Evolutionary conservation across 2,797 vertebrate species (phyloP).

Genomic region (Sebastes itinus): DNA sequence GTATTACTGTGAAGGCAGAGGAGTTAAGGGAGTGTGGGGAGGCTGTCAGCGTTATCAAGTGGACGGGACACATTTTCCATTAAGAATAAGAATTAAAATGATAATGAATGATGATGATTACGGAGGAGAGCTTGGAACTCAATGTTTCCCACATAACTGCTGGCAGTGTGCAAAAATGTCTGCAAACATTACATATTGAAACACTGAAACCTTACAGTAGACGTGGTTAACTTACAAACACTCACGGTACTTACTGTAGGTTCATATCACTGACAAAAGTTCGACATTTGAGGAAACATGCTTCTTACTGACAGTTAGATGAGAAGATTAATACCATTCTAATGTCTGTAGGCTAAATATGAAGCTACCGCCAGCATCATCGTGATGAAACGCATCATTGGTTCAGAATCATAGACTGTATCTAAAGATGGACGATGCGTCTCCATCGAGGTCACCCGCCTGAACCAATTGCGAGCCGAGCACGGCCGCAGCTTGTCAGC

Average conservation of each 20-base stretch:
- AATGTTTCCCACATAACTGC: not conserved
- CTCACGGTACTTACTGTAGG: not conserved
- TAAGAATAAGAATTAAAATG: not conserved
- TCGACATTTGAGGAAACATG: not conserved
- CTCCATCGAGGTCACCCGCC: too few species aligned
- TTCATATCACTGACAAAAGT: not conserved
- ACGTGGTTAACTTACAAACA: not conserved
- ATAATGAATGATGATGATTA: not conserved
- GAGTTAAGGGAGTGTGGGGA: not conserved
- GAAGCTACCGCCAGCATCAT: too few species aligned
- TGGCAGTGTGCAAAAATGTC: not conserved
- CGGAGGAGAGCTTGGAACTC: not conserved
- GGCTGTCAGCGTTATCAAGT: not conserved
- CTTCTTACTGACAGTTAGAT: not conserved
- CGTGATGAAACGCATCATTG: too few species aligned
- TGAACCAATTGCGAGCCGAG: too few species aligned
- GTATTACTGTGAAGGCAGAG: not conserved
- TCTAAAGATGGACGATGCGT: too few species aligned
- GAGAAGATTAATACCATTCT: too few species aligned
- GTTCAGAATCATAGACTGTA: too few species aligned
- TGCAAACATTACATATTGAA: not conserved
- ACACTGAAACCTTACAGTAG: not conserved
- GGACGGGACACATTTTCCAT: not conserved
- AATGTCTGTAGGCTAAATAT: too few species aligned
- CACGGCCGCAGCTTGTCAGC: too few species aligned